phyloP scores from a whole-genome alignment of 2,888 invertebrate genomes.

The Scelioninae gen. 1 region DNA sequence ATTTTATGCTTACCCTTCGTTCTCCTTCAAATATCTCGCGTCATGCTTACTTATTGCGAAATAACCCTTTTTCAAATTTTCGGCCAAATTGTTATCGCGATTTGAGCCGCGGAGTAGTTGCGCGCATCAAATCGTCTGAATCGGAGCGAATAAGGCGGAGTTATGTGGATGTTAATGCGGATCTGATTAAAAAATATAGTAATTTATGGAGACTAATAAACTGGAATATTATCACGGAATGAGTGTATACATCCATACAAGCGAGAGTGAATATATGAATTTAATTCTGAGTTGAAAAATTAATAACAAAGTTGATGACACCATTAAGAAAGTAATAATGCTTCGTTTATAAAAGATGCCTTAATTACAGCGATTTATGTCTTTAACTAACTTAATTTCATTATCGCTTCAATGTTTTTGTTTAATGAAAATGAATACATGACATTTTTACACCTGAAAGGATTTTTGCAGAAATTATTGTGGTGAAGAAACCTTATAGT shows the following conservation, averaged over 20 bases:
- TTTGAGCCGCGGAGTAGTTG: no score
- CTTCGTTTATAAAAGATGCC: constrained; percentile 50
- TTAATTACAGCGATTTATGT: constrained; percentile 57
- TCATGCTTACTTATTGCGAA: constrained; percentile 35
- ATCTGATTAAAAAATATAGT: constrained; percentile 50
- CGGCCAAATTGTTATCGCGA: no score
- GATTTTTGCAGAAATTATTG: no score
- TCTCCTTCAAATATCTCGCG: constrained; percentile 40
- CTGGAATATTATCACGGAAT: constrained; percentile 33
- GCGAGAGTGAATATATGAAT: constrained; percentile 27
- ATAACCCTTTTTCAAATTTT: constrained; percentile 41
- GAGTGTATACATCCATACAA: background rate
- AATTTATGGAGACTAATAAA: constrained; percentile 57
- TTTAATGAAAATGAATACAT: constrained; percentile 25
- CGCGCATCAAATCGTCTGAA: no score
- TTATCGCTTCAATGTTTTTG: constrained; percentile 43
- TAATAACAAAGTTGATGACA: constrained; percentile 59
- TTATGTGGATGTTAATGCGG: background rate
- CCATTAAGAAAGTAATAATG: constrained; percentile 53
- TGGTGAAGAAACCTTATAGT: no score
- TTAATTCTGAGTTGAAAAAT: constrained; percentile 50
- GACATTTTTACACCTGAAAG: no score
- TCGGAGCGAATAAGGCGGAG: no score
- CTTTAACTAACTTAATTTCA: constrained; percentile 52
- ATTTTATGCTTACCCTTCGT: constrained; percentile 51